Percentiles rank a stretch among this genome's conserved stretches.
Conservation (phyloP, 2,113 vertebrate genomes). For the Dissostichus mawsoni region DNA sequence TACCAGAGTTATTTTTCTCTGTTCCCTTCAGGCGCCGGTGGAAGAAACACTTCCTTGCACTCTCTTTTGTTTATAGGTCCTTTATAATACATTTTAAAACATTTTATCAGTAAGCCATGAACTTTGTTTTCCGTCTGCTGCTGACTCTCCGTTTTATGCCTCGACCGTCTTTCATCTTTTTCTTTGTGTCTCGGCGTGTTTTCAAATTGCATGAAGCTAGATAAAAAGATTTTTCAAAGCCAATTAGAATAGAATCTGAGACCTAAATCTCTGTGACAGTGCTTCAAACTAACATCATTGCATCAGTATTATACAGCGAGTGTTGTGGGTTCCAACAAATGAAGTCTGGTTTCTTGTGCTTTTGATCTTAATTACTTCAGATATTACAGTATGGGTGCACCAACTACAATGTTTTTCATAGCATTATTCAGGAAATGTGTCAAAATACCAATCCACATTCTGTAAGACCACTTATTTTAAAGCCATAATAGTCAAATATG, state of each 20-base stretch:
- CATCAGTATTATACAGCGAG: neutral
- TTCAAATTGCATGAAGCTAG: neutral
- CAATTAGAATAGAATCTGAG: conserved; percentile 4
- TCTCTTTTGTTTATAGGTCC: neutral
- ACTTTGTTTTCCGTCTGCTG: conserved; percentile 14
- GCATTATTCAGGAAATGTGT: neutral
- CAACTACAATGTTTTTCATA: neutral
- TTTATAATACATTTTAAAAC: neutral
- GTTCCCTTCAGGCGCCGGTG: conserved; percentile 2
- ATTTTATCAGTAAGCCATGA: conserved; percentile 18
- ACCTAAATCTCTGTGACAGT: neutral
- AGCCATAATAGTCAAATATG: neutral
- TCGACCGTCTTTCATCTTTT: neutral
- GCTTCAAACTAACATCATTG: neutral
- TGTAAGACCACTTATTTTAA: neutral
- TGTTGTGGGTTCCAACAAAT: neutral
- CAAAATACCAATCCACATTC: neutral
- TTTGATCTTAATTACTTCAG: neutral
- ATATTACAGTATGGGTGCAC: neutral
- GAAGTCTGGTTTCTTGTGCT: neutral
- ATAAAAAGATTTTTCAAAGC: conserved; percentile 2
- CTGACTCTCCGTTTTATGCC: neutral
- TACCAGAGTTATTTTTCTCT: conserved; percentile 43
- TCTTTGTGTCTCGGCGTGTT: neutral
- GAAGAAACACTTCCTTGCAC: conserved; percentile 25